A percentile compares a stretch with the other conserved stretches of the same genome.
These are phyloP conservation scores for Clarias laeviceps DNA, from an alignment of 2,797 vertebrate species.

Conservation along the genomic window DNA sequence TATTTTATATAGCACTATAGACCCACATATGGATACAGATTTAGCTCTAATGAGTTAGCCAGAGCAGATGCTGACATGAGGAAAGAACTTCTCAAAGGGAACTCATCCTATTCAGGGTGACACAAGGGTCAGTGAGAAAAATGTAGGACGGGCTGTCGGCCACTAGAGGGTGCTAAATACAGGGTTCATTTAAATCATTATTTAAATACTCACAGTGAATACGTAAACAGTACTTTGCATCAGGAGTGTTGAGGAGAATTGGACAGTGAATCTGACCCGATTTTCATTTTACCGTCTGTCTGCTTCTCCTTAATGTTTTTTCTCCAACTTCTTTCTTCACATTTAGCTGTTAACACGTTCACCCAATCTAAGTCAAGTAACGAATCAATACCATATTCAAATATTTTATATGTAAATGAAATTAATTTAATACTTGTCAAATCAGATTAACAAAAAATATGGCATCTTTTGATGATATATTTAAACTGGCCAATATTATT, in stretches of 20 bases:
- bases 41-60: neutral
- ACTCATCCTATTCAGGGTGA: slow-evolving; percentile 1
- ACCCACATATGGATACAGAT: neutral
- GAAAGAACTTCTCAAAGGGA: neutral
- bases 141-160: neutral
- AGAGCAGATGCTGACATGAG: neutral
- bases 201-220: neutral
- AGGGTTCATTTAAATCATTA: neutral
- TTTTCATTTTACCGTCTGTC: neutral
- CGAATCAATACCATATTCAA: neutral
- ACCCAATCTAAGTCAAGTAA: neutral
- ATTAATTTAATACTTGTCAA: neutral
- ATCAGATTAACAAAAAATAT: neutral
- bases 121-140: neutral
- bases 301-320: neutral
- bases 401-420: neutral
- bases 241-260: neutral
- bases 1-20: neutral
- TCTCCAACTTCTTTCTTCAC: neutral
- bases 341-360: neutral
- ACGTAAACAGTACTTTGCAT: neutral
- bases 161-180: slow-evolving; percentile 2
- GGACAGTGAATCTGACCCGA: neutral
- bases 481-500: neutral
- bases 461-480: neutral